phyloP scores from a whole-genome alignment of 2,113 vertebrate species.

The Hepsetus odoe region DNA sequence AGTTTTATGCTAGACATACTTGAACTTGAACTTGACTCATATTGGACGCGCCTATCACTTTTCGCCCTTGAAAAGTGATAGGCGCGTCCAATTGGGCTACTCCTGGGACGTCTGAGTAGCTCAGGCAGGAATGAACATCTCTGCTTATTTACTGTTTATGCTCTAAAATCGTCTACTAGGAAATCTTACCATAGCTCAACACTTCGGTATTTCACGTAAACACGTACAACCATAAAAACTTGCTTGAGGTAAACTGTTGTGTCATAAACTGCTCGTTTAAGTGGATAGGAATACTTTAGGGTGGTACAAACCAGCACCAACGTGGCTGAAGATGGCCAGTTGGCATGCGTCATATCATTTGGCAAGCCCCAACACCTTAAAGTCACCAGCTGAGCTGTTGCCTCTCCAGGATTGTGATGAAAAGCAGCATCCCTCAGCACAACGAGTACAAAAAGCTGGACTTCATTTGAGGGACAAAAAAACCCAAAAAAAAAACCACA shows the following conservation, averaged over 20 bases:
- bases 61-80: neutral
- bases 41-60: slow-evolving; percentile 2
- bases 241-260: too few species aligned
- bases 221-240: too few species aligned
- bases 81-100: neutral
- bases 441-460: neutral
- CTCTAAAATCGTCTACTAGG: too few species aligned
- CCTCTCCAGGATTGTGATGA: neutral
- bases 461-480: neutral
- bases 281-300: neutral
- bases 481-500: too few species aligned
- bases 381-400: neutral
- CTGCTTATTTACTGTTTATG: neutral
- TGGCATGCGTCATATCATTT: neutral
- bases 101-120: neutral
- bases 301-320: neutral
- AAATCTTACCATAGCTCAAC: too few species aligned
- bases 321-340: neutral
- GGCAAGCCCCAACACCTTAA: neutral
- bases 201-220: too few species aligned
- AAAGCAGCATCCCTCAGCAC: neutral
- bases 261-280: neutral
- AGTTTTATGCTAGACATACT: slow-evolving; percentile 46
- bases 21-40: slow-evolving; percentile 78
- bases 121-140: neutral